Conservation (phyloP, 2,888 invertebrate genomes). For the Ichneumoninae sp. region DNA sequence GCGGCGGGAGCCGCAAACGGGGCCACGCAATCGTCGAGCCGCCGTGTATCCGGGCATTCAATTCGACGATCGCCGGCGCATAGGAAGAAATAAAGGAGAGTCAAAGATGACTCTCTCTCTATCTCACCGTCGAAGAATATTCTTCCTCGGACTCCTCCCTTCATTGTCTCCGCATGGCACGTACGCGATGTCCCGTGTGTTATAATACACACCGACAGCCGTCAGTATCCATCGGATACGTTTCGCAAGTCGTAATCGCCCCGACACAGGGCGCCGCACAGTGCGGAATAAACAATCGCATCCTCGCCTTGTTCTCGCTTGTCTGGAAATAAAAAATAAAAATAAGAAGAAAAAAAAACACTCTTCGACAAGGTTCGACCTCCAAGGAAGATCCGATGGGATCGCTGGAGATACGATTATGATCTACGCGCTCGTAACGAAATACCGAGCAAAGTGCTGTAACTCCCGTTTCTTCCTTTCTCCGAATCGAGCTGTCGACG, state of each 20-base stretch:
- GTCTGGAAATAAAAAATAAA: background rate
- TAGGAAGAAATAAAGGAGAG: conserved; percentile 34
- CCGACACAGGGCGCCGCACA: conserved; percentile 45
- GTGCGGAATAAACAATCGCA: conserved; percentile 47
- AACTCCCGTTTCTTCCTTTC: conserved; percentile 21
- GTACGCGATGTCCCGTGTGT: conserved; percentile 7
- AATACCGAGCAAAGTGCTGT: conserved; percentile 26
- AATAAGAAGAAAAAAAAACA: too few relatives aligned
- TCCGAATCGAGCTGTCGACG: conserved; percentile 1
- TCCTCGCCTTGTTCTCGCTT: conserved; percentile 11
- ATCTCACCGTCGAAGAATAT: background rate
- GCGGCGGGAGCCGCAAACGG: conserved; percentile 49
- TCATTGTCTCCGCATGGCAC: conserved; percentile 49
- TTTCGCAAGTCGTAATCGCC: conserved; percentile 60
- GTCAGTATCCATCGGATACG: conserved; percentile 5
- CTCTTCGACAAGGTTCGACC: background rate
- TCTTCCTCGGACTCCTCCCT: conserved; percentile 56
- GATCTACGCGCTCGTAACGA: conserved; percentile 52
- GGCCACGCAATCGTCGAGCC: conserved; percentile 74
- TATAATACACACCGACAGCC: conserved; percentile 12
- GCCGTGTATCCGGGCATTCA: conserved; percentile 81
- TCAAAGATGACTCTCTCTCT: conserved; percentile 28
- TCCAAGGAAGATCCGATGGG: conserved; percentile 50
- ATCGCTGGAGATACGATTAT: conserved; percentile 54
- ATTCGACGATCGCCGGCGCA: conserved; percentile 71